Base-by-base conservation (phyloP, 2,888 invertebrate genomes). In the Acrobasis suavella region DNA sequence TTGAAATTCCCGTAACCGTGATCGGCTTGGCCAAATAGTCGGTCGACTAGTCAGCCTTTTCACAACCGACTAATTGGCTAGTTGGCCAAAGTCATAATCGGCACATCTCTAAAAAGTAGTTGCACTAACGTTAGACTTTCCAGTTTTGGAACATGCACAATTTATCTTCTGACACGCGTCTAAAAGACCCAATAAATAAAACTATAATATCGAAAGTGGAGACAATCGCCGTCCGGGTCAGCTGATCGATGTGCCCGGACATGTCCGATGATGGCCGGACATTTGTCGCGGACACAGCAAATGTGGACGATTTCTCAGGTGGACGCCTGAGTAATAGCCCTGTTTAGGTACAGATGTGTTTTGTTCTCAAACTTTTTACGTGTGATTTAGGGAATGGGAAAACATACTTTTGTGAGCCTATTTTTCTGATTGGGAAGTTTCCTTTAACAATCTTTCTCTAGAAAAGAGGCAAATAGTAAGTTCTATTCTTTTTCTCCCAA, bases 271-370 rank as follows among this genome's bases (percentile, higher is more conserved):
- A 56, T 56, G 17, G 56, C n/a, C 14, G 42, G 56, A 56, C 56
- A 56, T 56, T 42, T 42, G 17, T 56, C 56, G 56, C 56, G 56
- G 56, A 46, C 42, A n/a, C 42, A 1, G 39, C 56, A 56, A 56
- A 56, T 56, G 56, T 3, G 17, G 17, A 16, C 42, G 7, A 56
- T 56, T 56, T 56, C 56, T 56, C 56, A 56, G 56, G 56, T 56
- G 22, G 56, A 56, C 32, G 22, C 17, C 14, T 56, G 42, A 42
- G 56, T 42, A 12, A 56, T 56, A 22, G 2, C 17, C 42, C 17
- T 56, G 56, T 42, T 56, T 56, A 42, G 8, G 22, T 22, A 17
- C 56, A 56, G 42, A 42, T 42, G 56, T 56, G 56, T 56, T 56
- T 56, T 56, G 42, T 56, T 56, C 52, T 32, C n/a, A 9, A 32